A percentile compares a stretch with the other conserved stretches of the same genome.
Evolutionary conservation across 2,888 invertebrate species (phyloP).

Genomic region (Drosophila nr. perissopoda): DNA sequence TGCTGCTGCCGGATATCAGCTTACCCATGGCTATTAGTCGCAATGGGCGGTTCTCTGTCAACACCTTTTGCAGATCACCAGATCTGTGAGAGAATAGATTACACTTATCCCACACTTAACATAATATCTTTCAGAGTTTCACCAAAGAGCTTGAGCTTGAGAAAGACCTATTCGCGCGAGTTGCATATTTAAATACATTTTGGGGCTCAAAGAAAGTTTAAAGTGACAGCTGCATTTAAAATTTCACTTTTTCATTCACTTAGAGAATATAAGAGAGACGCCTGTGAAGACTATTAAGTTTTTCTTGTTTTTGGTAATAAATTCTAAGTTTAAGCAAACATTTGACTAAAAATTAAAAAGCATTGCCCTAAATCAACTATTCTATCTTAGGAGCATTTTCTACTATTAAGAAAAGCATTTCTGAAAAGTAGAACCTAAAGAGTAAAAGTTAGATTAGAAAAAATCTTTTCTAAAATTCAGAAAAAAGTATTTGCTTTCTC

Average conservation of each 20-base stretch:
- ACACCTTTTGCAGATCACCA: slow-evolving; percentile 21
- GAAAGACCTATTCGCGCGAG: neutral
- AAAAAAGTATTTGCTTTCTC: neutral
- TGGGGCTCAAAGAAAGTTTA: neutral
- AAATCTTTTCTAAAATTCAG: neutral
- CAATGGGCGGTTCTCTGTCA: slow-evolving; percentile 8
- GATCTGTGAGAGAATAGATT: slow-evolving; percentile 22
- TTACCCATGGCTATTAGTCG: slow-evolving; percentile 32
- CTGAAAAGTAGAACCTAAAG: neutral
- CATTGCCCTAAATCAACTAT: no score
- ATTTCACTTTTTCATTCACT: neutral
- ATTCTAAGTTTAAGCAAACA: neutral
- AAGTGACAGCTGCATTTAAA: neutral
- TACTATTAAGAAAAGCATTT: neutral
- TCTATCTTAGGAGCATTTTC: no score
- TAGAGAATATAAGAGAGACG: neutral
- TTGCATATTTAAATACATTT: neutral
- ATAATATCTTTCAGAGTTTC: neutral
- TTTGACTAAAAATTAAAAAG: neutral
- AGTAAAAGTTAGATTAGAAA: neutral
- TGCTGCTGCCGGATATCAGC: slow-evolving; percentile 40
- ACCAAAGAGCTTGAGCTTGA: neutral
- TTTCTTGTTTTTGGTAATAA: neutral
- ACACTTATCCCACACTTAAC: slow-evolving; percentile 7
- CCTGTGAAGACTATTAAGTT: neutral